Conservation (phyloP, 2,888 invertebrate species). For the Zhengitettix transpicula region DNA sequence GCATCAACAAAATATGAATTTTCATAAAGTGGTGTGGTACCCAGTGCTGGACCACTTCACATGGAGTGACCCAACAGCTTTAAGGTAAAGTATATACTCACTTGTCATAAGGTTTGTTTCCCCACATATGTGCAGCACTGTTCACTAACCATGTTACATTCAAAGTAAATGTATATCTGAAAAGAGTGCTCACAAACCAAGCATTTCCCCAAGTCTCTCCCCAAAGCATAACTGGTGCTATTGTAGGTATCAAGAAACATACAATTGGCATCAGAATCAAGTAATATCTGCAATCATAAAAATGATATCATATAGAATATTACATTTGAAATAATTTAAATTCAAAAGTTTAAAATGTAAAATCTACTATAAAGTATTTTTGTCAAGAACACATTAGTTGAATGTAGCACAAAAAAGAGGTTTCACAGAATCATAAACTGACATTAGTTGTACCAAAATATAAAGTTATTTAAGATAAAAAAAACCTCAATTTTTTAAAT, state of each 20-base stretch:
- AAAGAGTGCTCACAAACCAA: constrained; percentile 49
- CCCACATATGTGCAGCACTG: constrained; percentile 73
- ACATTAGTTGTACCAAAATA: too few relatives aligned
- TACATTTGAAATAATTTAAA: too few relatives aligned
- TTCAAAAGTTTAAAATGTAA: neutral
- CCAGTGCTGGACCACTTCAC: too few relatives aligned
- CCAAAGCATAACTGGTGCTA: constrained; percentile 62
- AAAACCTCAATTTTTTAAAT: too few relatives aligned
- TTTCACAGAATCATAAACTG: too few relatives aligned
- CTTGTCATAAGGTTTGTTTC: constrained; percentile 58
- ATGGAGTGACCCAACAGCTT: too few relatives aligned
- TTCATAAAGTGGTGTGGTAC: too few relatives aligned
- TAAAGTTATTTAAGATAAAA: too few relatives aligned
- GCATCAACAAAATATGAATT: neutral
- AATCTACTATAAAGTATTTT: neutral
- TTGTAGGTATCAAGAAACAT: constrained; percentile 63
- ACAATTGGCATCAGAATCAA: constrained; percentile 51
- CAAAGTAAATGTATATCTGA: constrained; percentile 63
- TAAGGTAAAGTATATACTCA: constrained; percentile 21
- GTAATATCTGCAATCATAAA: constrained; percentile 43
- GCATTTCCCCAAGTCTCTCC: constrained; percentile 45
- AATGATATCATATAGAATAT: neutral
- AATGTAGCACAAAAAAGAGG: neutral
- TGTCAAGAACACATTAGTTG: neutral
- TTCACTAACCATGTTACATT: constrained; percentile 85